A percentile compares a stretch with the other conserved stretches of the same genome.
These are phyloP conservation scores for Pristionchus mayeri DNA, from an alignment of 2,888 invertebrate genomes.

Conservation along the genomic window DNA sequence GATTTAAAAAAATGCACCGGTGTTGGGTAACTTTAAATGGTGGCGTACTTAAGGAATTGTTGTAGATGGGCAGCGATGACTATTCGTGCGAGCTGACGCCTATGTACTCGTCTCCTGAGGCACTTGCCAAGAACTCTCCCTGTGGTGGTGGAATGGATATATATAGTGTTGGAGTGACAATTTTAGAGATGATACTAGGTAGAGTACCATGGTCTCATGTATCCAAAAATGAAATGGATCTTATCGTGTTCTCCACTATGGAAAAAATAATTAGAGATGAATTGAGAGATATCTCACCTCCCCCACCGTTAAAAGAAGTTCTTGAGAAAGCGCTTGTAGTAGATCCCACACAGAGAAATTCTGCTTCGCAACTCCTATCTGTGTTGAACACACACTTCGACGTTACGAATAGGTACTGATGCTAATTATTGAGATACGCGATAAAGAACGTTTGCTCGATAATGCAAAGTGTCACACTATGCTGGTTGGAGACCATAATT, in stretches of 20 bases:
- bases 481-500: not conserved
- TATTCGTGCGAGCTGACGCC: not conserved
- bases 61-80: not conserved
- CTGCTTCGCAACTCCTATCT: not conserved
- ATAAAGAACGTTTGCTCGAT: not conserved
- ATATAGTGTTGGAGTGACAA: constrained; percentile 68
- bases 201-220: not conserved
- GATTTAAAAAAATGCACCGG: no score
- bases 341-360: not conserved
- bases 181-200: constrained; percentile 62
- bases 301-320: not conserved
- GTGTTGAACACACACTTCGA: not conserved
- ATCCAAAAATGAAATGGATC: constrained; percentile 11
- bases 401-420: not conserved
- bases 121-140: not conserved
- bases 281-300: not conserved
- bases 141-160: constrained; percentile 57
- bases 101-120: constrained; percentile 25
- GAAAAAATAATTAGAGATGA: constrained; percentile 51
- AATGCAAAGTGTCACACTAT: not conserved
- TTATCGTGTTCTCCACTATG: constrained; percentile 54
- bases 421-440: not conserved
- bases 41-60: not conserved
- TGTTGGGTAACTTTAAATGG: no score
- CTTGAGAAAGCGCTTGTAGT: not conserved